phyloP scores from a whole-genome alignment of 2,113 vertebrate genomes.

The Hippocampus abdominalis region DNA sequence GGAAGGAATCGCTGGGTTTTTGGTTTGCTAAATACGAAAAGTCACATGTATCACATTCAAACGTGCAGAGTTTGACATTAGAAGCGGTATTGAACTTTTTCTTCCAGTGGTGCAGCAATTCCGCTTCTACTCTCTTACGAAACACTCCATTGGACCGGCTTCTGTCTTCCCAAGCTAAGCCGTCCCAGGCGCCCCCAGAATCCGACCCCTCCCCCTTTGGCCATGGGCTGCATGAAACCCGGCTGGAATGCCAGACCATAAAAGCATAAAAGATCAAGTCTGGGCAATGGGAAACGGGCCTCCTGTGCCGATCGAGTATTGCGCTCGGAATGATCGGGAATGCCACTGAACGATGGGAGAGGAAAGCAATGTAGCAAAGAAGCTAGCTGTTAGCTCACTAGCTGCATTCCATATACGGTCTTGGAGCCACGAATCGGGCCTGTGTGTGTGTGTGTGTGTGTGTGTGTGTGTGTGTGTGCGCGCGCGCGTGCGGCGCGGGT shows the following conservation, averaged over 20 bases:
- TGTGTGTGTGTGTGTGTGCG: not conserved
- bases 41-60: too few relatives aligned
- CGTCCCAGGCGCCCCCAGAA: not conserved
- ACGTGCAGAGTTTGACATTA: too few relatives aligned
- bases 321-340: not conserved
- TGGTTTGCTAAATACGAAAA: too few relatives aligned
- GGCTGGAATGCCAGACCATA: not conserved
- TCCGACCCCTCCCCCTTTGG: not conserved
- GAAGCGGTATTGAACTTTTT: too few relatives aligned
- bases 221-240: not conserved
- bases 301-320: not conserved
- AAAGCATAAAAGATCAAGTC: not conserved
- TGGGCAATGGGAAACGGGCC: not conserved
- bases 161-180: not conserved
- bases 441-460: constrained; percentile 7
- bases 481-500: too few relatives aligned
- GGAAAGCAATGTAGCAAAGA: not conserved
- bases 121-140: not conserved
- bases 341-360: not conserved
- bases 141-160: not conserved
- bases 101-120: too few relatives aligned
- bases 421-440: constrained; percentile 36
- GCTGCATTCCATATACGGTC: constrained; percentile 66
- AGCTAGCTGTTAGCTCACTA: constrained; percentile 57
- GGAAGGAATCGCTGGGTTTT: too few relatives aligned